phyloP scores from a whole-genome alignment of 2,113 vertebrate species.

The Stomatorhinus ivindoensis region DNA sequence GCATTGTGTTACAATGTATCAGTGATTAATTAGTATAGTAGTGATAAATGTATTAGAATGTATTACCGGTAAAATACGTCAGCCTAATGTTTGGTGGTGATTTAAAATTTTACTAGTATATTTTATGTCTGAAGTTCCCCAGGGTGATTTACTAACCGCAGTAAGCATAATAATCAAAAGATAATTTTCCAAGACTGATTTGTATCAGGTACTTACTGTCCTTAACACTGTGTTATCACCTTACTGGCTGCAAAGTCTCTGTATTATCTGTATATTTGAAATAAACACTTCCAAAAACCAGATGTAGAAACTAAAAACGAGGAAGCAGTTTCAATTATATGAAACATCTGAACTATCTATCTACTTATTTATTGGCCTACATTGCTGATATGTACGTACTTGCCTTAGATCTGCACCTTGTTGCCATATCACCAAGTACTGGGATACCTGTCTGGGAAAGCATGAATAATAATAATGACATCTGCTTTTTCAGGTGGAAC shows the following conservation, averaged over 20 bases:
- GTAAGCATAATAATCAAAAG: background rate
- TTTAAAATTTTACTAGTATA: background rate
- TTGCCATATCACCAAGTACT: background rate
- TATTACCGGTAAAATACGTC: background rate
- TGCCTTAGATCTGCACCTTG: constrained; percentile 11
- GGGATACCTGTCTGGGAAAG: background rate
- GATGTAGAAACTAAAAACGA: background rate
- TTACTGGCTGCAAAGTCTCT: background rate
- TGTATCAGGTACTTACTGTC: background rate
- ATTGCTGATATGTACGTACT: background rate
- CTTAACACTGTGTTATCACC: background rate
- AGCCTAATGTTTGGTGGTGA: background rate
- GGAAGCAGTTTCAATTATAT: background rate
- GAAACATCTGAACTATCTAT: background rate
- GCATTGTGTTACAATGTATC: background rate
- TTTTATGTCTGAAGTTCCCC: background rate
- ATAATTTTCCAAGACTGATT: background rate
- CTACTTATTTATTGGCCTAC: background rate
- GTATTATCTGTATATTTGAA: background rate
- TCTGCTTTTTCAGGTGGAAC: background rate
- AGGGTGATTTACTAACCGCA: background rate
- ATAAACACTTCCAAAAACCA: background rate
- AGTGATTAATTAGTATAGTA: background rate
- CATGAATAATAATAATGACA: background rate
- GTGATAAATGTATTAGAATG: background rate